Evolutionary conservation across 2,113 vertebrate species (phyloP).

Genomic region (Thamnophis sirtalis): DNA sequence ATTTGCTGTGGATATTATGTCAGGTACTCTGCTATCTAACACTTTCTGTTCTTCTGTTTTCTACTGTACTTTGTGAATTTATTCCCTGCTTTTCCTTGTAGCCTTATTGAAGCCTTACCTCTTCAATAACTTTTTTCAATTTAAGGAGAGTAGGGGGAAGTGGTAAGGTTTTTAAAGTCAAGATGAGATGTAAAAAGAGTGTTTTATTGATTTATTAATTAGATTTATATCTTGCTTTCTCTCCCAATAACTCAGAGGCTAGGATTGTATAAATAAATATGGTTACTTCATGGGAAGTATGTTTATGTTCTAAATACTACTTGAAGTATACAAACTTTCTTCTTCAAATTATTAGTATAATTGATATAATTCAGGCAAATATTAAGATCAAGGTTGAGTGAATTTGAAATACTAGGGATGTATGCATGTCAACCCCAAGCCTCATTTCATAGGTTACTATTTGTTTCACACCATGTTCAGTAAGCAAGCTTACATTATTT

Average conservation of each 20-base stretch:
- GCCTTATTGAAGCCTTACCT: slow-evolving; percentile 22
- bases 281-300: neutral
- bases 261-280: neutral
- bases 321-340: neutral
- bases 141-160: neutral
- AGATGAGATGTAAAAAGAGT: neutral
- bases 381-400: neutral
- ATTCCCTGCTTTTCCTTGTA: neutral
- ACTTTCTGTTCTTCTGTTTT: slow-evolving; percentile 17
- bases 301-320: neutral
- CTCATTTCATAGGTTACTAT: neutral
- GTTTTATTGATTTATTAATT: neutral
- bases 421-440: neutral
- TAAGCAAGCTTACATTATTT: neutral
- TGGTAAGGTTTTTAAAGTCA: neutral
- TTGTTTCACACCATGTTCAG: neutral
- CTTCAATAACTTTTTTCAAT: neutral
- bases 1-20: slow-evolving; percentile 98
- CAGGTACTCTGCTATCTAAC: slow-evolving; percentile 86
- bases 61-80: slow-evolving; percentile 26
- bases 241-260: neutral
- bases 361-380: neutral
- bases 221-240: neutral
- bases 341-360: neutral
- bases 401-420: neutral